These are phyloP conservation scores for Karalla daura DNA, from an alignment of 2,797 vertebrate species.

Conservation along the genomic window DNA sequence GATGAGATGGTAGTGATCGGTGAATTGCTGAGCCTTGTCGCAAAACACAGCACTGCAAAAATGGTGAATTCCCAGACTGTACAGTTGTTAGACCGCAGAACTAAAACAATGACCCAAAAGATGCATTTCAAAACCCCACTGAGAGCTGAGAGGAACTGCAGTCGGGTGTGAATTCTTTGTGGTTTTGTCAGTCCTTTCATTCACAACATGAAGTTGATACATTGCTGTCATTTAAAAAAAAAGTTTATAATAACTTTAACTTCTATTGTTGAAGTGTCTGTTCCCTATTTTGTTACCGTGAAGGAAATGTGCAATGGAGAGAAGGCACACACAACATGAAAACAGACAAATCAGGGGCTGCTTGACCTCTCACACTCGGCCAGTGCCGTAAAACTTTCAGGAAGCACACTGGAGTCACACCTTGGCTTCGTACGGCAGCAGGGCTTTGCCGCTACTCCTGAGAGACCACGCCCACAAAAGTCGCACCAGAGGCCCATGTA, in stretches of 20 bases:
- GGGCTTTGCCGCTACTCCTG: constrained; percentile 9
- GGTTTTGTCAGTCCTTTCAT: neutral
- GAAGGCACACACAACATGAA: neutral
- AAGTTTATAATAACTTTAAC: neutral
- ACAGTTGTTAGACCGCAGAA: constrained; percentile 2
- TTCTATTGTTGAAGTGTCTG: neutral
- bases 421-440: constrained; percentile 16
- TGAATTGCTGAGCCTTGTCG: too few species aligned
- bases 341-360: neutral
- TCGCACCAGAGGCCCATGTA: constrained; percentile 45
- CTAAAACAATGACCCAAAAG: constrained; percentile 17
- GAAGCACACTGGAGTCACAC: constrained; percentile 7
- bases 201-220: neutral
- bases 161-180: neutral
- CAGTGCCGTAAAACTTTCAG: neutral
- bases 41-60: neutral
- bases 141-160: neutral
- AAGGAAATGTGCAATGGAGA: too few species aligned
- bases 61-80: constrained; percentile 14
- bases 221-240: neutral
- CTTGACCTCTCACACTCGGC: neutral
- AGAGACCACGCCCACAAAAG: constrained; percentile 10
- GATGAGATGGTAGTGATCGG: too few species aligned
- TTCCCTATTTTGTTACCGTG: neutral
- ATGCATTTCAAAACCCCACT: neutral